Evolutionary conservation across 2,797 vertebrate species (phyloP).

Genomic region (Galago senegalensis): DNA sequence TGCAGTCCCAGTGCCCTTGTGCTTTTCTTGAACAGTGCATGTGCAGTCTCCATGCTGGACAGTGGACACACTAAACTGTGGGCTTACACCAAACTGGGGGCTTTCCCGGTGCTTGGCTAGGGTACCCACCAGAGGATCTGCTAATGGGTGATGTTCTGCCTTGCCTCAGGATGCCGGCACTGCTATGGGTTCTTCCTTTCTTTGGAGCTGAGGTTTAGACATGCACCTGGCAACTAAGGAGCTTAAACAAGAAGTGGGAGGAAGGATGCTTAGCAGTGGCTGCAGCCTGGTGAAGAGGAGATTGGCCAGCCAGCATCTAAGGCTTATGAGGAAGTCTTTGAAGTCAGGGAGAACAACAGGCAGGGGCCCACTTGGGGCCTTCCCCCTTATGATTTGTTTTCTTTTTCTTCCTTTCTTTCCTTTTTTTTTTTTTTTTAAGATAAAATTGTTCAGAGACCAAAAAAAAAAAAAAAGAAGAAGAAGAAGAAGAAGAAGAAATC

Average conservation of each 20-base stretch:
- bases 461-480: too few relatives aligned
- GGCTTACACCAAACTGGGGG: not conserved
- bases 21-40: slow-evolving; percentile 61
- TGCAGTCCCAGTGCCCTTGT: slow-evolving; percentile 23
- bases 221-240: not conserved
- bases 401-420: not conserved
- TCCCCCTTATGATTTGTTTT: not conserved
- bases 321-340: slow-evolving; percentile 29
- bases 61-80: slow-evolving; percentile 52
- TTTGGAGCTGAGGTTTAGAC: slow-evolving; percentile 39
- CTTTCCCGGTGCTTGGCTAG: slow-evolving; percentile 49
- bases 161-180: not conserved
- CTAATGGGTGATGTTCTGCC: not conserved
- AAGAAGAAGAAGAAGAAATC: too few relatives aligned
- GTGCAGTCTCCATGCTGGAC: slow-evolving; percentile 69
- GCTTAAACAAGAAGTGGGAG: slow-evolving; percentile 21
- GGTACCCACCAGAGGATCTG: slow-evolving; percentile 50
- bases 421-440: slow-evolving; percentile 36
- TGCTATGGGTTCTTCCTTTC: slow-evolving; percentile 45
- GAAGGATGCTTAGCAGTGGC: not conserved
- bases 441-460: slow-evolving; percentile 75
- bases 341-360: slow-evolving; percentile 51
- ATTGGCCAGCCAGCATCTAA: not conserved
- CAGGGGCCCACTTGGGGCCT: slow-evolving; percentile 57
- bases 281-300: not conserved